Percentiles rank a stretch among this genome's conserved stretches.
phyloP scores from a whole-genome alignment of 2,113 vertebrate genomes.

The Menidia beryllina region DNA sequence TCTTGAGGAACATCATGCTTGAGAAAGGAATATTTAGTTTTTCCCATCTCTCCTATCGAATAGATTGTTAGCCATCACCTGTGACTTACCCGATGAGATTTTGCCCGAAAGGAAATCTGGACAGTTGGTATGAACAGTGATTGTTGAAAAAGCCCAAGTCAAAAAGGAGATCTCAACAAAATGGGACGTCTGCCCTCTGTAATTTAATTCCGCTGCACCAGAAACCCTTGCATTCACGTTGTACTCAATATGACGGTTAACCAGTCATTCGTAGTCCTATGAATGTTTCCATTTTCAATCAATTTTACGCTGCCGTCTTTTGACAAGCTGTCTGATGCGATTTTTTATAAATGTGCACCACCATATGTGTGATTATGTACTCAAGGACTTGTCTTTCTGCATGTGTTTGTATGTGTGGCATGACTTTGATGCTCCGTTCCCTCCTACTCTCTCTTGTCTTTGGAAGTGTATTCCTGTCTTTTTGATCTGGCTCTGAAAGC shows the following conservation, averaged over 20 bases:
- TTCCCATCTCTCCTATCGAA: constrained; percentile 70
- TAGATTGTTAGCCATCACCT: constrained; percentile 56
- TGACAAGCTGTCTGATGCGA: constrained; percentile 12
- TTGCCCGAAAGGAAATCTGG: constrained; percentile 48
- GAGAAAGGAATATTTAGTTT: constrained; percentile 69
- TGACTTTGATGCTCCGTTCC: constrained; percentile 42
- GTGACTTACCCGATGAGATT: constrained; percentile 34
- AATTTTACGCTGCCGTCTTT: constrained; percentile 24
- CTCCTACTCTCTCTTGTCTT: constrained; percentile 24
- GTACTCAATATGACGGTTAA: background rate
- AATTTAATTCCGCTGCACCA: constrained; percentile 25
- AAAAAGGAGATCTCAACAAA: constrained; percentile 31
- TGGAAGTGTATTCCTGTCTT: constrained; percentile 27
- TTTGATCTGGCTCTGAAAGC: constrained; percentile 45
- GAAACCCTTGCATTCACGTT: background rate
- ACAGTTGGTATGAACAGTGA: constrained; percentile 54
- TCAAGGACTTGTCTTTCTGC: constrained; percentile 38
- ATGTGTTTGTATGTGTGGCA: constrained; percentile 65
- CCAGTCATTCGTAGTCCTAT: constrained; percentile 18
- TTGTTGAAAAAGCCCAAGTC: constrained; percentile 49
- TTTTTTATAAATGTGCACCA: constrained; percentile 47
- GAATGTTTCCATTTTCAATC: constrained; percentile 41
- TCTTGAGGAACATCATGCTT: constrained; percentile 51
- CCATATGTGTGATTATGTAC: constrained; percentile 26
- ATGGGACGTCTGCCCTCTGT: constrained; percentile 25